Percentiles rank a stretch among this genome's conserved stretches.
phyloP scores from a whole-genome alignment of 2,888 invertebrate species.

The Meteorus colon region DNA sequence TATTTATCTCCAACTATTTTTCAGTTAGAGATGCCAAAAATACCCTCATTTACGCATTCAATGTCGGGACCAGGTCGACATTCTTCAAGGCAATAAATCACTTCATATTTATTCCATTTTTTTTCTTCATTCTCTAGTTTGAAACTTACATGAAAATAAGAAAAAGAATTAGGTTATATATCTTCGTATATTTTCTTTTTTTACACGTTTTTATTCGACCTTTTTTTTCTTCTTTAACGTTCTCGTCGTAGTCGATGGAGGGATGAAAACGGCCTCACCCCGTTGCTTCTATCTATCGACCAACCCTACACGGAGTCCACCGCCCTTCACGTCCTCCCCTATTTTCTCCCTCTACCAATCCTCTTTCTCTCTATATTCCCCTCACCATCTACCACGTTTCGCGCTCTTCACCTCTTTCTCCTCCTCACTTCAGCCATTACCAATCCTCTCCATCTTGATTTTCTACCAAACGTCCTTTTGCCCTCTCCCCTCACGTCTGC shows the following conservation, averaged over 20 bases:
- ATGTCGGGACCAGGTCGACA: conserved; percentile 28
- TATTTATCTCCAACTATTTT: neutral
- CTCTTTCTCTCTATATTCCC: conserved; percentile 44
- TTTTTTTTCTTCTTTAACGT: neutral
- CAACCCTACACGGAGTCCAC: conserved; percentile 53
- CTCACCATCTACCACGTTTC: conserved; percentile 47
- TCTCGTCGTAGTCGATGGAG: conserved; percentile 27
- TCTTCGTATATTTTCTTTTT: neutral
- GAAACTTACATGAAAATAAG: conserved; percentile 14
- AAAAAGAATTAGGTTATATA: conserved; percentile 26
- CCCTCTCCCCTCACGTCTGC: conserved; percentile 16
- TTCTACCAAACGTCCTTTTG: conserved; percentile 48
- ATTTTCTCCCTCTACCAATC: conserved; percentile 51
- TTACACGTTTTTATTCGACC: neutral
- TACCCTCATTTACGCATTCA: neutral
- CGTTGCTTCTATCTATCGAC: conserved; percentile 56
- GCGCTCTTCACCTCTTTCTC: conserved; percentile 44
- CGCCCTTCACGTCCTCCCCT: conserved; percentile 47
- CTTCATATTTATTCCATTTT: too few relatives aligned
- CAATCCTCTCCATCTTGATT: conserved; percentile 62
- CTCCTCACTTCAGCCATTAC: conserved; percentile 54
- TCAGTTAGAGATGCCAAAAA: neutral
- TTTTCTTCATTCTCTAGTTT: neutral
- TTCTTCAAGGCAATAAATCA: conserved; percentile 36
- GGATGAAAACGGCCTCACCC: conserved; percentile 42